Evolutionary conservation across 2,113 vertebrate species (phyloP).

Genomic region (Cyprinodon brontotheroides): DNA sequence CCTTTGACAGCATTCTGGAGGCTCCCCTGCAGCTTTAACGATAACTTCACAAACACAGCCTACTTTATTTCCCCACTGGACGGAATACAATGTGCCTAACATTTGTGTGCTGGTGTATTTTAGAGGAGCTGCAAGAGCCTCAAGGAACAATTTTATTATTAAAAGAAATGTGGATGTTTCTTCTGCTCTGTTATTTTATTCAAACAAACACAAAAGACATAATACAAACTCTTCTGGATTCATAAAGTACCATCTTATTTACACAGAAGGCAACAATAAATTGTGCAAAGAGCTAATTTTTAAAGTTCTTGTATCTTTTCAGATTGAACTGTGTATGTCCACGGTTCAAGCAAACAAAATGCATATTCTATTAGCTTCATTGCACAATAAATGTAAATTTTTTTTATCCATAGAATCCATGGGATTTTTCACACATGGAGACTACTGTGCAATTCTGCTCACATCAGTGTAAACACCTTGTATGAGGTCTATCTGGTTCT

Average conservation of each 20-base stretch:
- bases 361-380: too few species aligned
- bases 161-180: conserved; percentile 4
- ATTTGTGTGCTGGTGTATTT: neutral
- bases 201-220: neutral
- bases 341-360: too few species aligned
- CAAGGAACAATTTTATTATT: neutral
- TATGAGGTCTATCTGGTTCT: conserved; percentile 5
- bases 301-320: too few species aligned
- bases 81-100: neutral
- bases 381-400: neutral
- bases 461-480: neutral
- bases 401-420: too few species aligned
- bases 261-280: neutral
- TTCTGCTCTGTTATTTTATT: neutral
- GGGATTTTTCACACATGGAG: too few species aligned
- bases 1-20: neutral
- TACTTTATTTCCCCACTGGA: neutral
- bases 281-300: neutral
- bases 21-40: neutral
- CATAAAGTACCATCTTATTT: neutral
- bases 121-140: too few species aligned
- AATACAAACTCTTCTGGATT: neutral
- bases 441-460: too few species aligned
- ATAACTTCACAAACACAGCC: neutral
- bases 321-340: too few species aligned